These are phyloP conservation scores for Oscheius sp. DNA, from an alignment of 2,888 invertebrate species.

Conservation along the genomic window DNA sequence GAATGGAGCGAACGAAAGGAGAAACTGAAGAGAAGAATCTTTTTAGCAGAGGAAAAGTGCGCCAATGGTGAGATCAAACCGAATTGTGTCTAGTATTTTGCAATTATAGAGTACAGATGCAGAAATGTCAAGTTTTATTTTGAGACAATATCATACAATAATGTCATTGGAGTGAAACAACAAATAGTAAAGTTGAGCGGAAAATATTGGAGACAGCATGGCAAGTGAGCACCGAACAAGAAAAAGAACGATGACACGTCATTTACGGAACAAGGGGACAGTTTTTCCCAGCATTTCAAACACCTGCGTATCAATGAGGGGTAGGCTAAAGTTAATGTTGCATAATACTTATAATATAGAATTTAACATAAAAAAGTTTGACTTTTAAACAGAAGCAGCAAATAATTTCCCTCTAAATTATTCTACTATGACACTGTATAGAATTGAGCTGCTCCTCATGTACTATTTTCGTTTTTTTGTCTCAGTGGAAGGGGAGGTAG, in stretches of 20 bases:
- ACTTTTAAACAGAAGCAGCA: neutral
- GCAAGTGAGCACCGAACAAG: constrained; percentile 29
- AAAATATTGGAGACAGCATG: constrained; percentile 17
- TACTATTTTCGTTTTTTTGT: neutral
- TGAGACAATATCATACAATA: too few species aligned
- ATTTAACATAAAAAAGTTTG: neutral
- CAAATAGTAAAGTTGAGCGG: too few species aligned
- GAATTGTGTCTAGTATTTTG: too few species aligned
- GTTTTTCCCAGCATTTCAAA: constrained; percentile 20
- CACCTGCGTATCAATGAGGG: constrained; percentile 19
- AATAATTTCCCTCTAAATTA: constrained; percentile 16
- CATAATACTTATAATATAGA: neutral
- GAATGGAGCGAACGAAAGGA: too few species aligned
- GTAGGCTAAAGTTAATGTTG: constrained; percentile 5
- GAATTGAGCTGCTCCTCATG: neutral
- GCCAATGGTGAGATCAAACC: too few species aligned
- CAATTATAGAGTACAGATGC: too few species aligned
- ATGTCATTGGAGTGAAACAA: too few species aligned
- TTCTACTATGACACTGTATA: constrained; percentile 22
- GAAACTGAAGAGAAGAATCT: too few species aligned
- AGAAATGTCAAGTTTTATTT: too few species aligned
- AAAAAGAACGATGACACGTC: constrained; percentile 27
- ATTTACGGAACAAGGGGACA: constrained; percentile 6
- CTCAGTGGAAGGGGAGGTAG: neutral
- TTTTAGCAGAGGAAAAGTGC: too few species aligned